These are phyloP conservation scores for Bradysia coprophila DNA, from an alignment of 1,140 invertebrate genomes.

Conservation along the genomic window DNA sequence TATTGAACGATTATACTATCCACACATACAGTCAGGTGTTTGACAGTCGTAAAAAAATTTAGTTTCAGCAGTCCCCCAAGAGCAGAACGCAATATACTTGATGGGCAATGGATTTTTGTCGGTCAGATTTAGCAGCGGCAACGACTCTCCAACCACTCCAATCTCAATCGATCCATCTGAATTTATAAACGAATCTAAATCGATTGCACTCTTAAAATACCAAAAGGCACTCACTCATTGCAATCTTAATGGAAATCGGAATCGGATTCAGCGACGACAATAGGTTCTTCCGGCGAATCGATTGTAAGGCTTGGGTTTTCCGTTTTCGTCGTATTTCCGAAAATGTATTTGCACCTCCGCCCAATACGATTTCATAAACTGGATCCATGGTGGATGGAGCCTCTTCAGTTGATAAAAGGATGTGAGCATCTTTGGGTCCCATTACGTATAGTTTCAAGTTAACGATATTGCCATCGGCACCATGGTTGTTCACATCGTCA, in stretches of 20 bases:
- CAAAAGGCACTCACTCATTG: not conserved
- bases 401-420: not conserved
- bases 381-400: not conserved
- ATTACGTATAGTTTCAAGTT: not conserved
- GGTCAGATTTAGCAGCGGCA: too few relatives aligned
- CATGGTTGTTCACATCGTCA: not conserved
- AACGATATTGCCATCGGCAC: not conserved
- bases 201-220: not conserved
- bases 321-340: not conserved
- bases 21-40: not conserved
- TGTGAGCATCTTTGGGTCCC: not conserved
- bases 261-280: not conserved
- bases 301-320: not conserved
- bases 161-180: not conserved
- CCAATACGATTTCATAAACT: constrained; percentile 1
- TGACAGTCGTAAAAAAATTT: constrained; percentile 1
- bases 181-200: not conserved
- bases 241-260: not conserved
- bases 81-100: not conserved
- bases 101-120: not conserved
- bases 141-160: not conserved
- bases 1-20: not conserved
- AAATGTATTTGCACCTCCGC: not conserved
- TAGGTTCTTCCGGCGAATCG: not conserved
- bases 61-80: not conserved